phyloP scores from a whole-genome alignment of 2,888 invertebrate species.

The Eristalinus aeneus region DNA sequence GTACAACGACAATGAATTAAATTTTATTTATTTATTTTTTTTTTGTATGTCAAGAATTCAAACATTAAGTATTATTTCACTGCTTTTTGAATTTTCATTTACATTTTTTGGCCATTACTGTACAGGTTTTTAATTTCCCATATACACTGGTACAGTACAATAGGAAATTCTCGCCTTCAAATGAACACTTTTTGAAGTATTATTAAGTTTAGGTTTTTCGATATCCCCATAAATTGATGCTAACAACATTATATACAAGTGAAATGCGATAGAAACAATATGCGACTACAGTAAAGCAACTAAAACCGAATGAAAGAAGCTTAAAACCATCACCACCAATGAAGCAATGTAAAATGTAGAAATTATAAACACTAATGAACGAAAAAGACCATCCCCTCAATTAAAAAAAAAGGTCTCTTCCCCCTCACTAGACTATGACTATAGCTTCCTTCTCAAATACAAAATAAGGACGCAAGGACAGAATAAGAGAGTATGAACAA shows the following conservation, averaged over 20 bases:
- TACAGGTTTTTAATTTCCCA: no score
- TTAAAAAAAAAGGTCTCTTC: conserved; percentile 21
- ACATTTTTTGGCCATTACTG: no score
- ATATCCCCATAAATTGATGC: neutral
- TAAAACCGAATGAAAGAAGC: conserved; percentile 2
- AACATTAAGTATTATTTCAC: no score
- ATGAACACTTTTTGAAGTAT: no score
- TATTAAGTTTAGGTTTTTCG: no score
- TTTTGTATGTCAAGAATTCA: no score
- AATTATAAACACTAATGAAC: conserved; percentile 39
- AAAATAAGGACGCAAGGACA: conserved; percentile 39
- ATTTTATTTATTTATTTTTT: no score
- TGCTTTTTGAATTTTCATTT: no score
- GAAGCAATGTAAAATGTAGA: neutral
- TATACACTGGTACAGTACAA: no score
- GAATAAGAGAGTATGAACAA: conserved; percentile 16
- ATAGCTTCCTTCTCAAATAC: conserved; percentile 14
- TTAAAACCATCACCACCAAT: neutral
- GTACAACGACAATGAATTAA: no score
- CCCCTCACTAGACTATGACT: conserved; percentile 18
- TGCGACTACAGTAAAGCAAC: neutral
- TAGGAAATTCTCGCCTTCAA: no score
- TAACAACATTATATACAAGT: neutral
- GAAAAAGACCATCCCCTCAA: conserved; percentile 38
- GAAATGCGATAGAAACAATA: neutral